Evolutionary conservation across 1,140 invertebrate genomes (phyloP), one percentile per base, ranked within the genome.

Genomic region (Drosophila fuyamai): DNA sequence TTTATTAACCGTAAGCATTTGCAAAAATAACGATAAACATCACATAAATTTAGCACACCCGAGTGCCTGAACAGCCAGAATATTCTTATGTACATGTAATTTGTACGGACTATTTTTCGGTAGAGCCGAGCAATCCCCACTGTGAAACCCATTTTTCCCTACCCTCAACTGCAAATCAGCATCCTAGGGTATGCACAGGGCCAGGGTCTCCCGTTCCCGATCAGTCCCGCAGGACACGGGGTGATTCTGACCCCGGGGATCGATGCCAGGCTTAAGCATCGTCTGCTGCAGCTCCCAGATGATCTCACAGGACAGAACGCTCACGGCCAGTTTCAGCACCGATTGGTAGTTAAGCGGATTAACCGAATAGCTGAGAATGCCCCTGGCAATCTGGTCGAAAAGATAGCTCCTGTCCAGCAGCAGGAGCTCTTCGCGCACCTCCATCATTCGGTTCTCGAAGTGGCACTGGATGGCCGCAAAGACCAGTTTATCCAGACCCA

Each of bases 391-490:
- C 59, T 91, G 76, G 10, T 77, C 68, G 36, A 77, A 70, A 2
- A 92, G 47, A 40, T 90, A 92, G 29, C 80, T 61, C 4, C 73
- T 70, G 54, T 90, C 79, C 59, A 90, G 35, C 48, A 80, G 54
- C 35, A 92, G 66, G 7, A 92, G 54, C 32, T 92, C 90, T 27
- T 91, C 84, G 5, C 90, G 81, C 10, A 92, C 81, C 27, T 92
- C 84, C 86, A 92, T 91, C 12, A 89, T 81, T 43, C 81, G 91
- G 51, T 89, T 83, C 12, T 92, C 83, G 32, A 89, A 92, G 40
- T 92, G 81, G 36, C 80, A 91, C 48, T 91, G 71, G 16, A 92
- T 90, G 40, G 90, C 91, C 0, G 80, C 70, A 66, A 92, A 92
- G 8, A 92, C 91, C 27, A 75, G 53, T 32, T 83, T 88, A 14